A percentile compares a stretch with the other conserved stretches of the same genome.
Conservation (phyloP, 2,797 vertebrate genomes). For the Danio albolineatus region DNA sequence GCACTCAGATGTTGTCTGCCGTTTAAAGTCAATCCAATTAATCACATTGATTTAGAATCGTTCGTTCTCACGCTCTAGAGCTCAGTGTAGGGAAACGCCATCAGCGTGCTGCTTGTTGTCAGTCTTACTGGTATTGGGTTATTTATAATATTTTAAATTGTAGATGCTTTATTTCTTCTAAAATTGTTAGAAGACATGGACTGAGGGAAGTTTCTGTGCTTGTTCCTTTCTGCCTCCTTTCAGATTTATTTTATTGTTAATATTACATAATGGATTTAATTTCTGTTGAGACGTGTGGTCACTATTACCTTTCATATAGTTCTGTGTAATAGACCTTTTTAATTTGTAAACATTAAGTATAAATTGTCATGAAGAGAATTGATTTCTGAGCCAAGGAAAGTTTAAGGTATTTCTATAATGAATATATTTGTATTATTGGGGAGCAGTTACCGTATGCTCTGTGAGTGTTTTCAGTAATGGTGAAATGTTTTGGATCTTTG, state of each 20-base stretch:
- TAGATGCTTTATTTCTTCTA: background rate
- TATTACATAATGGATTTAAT: no score
- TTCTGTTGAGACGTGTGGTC: background rate
- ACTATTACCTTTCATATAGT: background rate
- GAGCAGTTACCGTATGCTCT: no score
- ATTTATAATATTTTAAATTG: background rate
- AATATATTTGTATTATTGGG: background rate
- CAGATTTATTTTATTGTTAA: background rate
- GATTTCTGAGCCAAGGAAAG: background rate
- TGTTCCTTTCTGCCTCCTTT: background rate
- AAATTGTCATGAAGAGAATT: no score
- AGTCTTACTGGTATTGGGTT: background rate
- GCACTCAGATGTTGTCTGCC: conserved; percentile 44
- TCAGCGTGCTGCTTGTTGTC: background rate
- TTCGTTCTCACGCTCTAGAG: conserved; percentile 11
- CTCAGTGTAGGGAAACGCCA: background rate
- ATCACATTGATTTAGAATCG: conserved; percentile 50
- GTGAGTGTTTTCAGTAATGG: background rate
- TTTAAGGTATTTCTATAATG: background rate
- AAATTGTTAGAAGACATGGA: background rate
- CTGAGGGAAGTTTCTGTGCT: conserved; percentile 44
- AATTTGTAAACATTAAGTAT: no score
- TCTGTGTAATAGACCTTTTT: background rate
- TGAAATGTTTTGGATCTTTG: background rate
- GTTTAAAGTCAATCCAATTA: conserved; percentile 63